phyloP scores from a whole-genome alignment of 92 coral and sea anemone species.

The Pocillopora grandis region DNA sequence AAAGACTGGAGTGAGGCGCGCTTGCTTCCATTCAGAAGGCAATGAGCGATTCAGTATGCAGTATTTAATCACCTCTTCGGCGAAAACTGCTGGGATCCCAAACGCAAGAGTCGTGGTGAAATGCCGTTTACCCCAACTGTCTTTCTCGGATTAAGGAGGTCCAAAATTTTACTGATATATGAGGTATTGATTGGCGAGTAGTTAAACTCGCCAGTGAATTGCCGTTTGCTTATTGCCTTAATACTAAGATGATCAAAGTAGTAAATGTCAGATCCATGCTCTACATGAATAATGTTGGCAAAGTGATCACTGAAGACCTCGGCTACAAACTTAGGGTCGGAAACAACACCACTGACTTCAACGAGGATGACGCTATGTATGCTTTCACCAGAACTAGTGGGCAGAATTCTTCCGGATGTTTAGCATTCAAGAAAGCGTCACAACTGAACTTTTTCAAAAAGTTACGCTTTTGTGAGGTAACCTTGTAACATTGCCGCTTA shows the following conservation, averaged over 20 bases:
- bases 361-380: neutral
- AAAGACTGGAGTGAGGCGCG: too few relatives aligned
- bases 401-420: slow-evolving; percentile 50
- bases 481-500: too few relatives aligned
- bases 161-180: too few relatives aligned
- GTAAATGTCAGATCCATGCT: slow-evolving; percentile 32
- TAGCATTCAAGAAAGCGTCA: slow-evolving; percentile 29
- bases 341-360: slow-evolving; percentile 19
- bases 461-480: too few relatives aligned
- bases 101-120: too few relatives aligned
- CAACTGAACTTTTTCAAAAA: neutral
- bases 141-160: slow-evolving; percentile 3
- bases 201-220: too few relatives aligned
- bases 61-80: slow-evolving; percentile 8
- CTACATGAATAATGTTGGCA: slow-evolving; percentile 25
- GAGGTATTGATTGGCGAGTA: too few relatives aligned
- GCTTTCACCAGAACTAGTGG: slow-evolving; percentile 34
- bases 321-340: slow-evolving; percentile 18
- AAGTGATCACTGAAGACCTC: slow-evolving; percentile 19
- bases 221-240: too few relatives aligned
- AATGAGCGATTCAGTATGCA: too few relatives aligned
- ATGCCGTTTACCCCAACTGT: neutral
- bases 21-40: too few relatives aligned
- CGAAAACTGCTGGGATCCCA: neutral
- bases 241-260: neutral